A percentile compares a stretch with the other conserved stretches of the same genome.
phyloP scores from a whole-genome alignment of 2,113 vertebrate genomes.

The Gopherus evgoodei region DNA sequence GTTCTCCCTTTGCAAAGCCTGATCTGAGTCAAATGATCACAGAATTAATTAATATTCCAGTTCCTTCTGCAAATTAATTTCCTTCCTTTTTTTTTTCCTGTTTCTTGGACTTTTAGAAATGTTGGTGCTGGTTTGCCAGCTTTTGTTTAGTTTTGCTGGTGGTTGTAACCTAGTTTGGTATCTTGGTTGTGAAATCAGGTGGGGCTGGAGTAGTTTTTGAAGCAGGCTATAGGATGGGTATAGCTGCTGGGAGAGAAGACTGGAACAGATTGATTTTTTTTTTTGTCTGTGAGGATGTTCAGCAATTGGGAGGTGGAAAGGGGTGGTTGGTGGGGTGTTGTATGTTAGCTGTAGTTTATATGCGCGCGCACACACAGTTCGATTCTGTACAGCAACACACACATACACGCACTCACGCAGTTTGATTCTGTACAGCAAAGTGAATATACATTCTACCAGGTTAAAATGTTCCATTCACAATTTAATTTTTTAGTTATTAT shows the following conservation, averaged over 20 bases:
- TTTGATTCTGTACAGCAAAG: not conserved
- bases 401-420: not conserved
- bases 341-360: not conserved
- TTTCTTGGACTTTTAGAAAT: not conserved
- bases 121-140: not conserved
- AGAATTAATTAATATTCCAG: not conserved
- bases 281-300: not conserved
- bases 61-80: not conserved
- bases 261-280: constrained; percentile 4
- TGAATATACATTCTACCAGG: not conserved
- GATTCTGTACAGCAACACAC: not conserved
- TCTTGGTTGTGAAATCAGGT: not conserved
- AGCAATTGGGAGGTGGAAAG: constrained; percentile 10
- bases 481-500: not conserved
- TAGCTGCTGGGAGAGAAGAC: not conserved
- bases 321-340: not conserved
- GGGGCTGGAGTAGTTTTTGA: not conserved
- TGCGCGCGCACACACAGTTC: rapidly evolving
- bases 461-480: not conserved
- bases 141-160: not conserved
- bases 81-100: not conserved
- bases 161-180: not conserved
- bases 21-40: not conserved
- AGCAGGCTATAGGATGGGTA: not conserved
- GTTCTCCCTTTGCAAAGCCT: not conserved